These are phyloP conservation scores for Lagorchestes hirsutus DNA, from an alignment of 2,797 vertebrate species.

Conservation along the genomic window DNA sequence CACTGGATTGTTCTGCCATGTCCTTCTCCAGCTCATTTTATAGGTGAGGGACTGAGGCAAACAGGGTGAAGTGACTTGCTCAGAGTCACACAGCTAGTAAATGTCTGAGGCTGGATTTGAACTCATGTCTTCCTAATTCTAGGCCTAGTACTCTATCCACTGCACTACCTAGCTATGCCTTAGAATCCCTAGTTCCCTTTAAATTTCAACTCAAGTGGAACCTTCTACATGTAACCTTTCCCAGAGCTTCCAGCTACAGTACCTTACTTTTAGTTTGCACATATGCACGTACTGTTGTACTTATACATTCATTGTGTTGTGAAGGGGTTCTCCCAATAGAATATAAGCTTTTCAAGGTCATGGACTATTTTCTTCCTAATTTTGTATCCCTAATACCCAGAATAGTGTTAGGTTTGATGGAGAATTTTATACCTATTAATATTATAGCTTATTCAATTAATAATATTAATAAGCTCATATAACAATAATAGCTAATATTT, in stretches of 20 bases:
- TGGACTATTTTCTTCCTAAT: neutral
- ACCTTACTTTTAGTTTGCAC: neutral
- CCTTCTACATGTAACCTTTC: neutral
- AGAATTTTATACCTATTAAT: slow-evolving; percentile 12
- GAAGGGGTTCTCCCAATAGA: neutral
- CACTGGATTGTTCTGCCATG: neutral
- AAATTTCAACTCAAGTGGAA: neutral
- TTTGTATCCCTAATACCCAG: neutral
- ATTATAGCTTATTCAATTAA: slow-evolving; percentile 48
- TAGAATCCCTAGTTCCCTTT: neutral
- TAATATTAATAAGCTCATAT: slow-evolving; percentile 39
- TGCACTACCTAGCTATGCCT: neutral
- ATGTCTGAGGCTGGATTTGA: neutral
- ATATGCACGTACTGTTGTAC: neutral
- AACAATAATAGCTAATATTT: neutral
- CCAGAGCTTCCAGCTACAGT: neutral
- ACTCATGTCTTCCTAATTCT: neutral
- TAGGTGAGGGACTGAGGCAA: neutral
- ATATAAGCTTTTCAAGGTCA: neutral
- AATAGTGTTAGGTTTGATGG: neutral
- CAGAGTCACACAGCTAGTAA: neutral
- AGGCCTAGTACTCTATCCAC: neutral
- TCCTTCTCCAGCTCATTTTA: neutral
- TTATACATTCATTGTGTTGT: neutral
- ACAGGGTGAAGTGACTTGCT: neutral